phyloP scores from a whole-genome alignment of 2,797 vertebrate genomes.

The Danionella dracula region DNA sequence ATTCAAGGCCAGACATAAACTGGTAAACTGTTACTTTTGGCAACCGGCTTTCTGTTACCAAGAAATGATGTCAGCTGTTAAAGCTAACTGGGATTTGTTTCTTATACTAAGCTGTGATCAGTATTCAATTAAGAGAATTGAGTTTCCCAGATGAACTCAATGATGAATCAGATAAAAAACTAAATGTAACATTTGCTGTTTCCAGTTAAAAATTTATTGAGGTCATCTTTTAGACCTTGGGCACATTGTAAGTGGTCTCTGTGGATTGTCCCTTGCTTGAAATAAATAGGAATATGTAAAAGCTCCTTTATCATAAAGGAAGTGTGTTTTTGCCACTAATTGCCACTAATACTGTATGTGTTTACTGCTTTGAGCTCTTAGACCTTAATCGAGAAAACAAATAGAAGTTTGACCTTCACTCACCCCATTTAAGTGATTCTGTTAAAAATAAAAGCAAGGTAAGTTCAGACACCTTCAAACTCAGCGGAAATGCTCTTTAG shows the following conservation, averaged over 20 bases:
- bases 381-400: not conserved
- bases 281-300: too few relatives aligned
- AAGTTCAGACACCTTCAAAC: not conserved
- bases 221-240: not conserved
- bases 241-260: not conserved
- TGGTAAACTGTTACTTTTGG: too few relatives aligned
- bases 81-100: not conserved
- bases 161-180: not conserved
- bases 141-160: not conserved
- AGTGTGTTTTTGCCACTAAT: too few relatives aligned
- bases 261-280: not conserved
- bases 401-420: not conserved
- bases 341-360: too few relatives aligned
- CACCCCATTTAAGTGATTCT: not conserved
- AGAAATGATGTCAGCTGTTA: not conserved
- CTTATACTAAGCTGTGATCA: conserved; percentile 1
- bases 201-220: not conserved
- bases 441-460: not conserved
- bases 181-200: conserved; percentile 19
- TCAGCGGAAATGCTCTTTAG: not conserved
- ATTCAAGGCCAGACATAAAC: too few relatives aligned
- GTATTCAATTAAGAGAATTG: not conserved
- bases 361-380: too few relatives aligned
- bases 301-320: too few relatives aligned
- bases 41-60: too few relatives aligned